phyloP scores from a whole-genome alignment of 2,797 vertebrate species.

The Enteromius mattozi region DNA sequence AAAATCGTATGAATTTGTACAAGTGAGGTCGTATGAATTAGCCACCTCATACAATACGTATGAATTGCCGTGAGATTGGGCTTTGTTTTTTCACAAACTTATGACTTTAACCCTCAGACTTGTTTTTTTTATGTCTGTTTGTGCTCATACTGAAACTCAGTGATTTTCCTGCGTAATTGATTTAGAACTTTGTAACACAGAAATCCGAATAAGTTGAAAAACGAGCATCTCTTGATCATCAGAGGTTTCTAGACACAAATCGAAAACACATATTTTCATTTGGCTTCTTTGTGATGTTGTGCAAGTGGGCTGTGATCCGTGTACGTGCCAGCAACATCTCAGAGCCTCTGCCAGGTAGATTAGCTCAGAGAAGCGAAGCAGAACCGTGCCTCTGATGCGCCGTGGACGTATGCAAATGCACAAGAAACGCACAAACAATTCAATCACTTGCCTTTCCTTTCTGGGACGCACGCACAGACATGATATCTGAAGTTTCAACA shows the following conservation, averaged over 20 bases:
- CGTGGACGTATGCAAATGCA: slow-evolving; percentile 81
- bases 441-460: slow-evolving; percentile 76
- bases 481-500: slow-evolving; percentile 76
- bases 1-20: no score
- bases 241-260: slow-evolving; percentile 25
- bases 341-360: slow-evolving; percentile 80
- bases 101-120: not conserved
- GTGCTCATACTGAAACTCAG: not conserved
- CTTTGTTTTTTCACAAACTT: not conserved
- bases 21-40: no score
- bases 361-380: slow-evolving; percentile 80
- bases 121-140: not conserved
- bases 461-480: slow-evolving; percentile 74
- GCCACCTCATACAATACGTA: no score
- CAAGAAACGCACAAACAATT: slow-evolving; percentile 80
- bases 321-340: slow-evolving; percentile 77
- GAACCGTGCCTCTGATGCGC: slow-evolving; percentile 79
- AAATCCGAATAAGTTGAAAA: slow-evolving; percentile 41
- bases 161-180: not conserved
- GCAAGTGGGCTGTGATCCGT: slow-evolving; percentile 72
- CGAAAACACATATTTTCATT: slow-evolving; percentile 73
- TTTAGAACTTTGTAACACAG: slow-evolving; percentile 17
- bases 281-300: slow-evolving; percentile 71
- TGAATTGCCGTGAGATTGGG: no score
- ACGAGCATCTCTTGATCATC: slow-evolving; percentile 27